Percentiles rank a stretch among this genome's conserved stretches.
Evolutionary conservation across 2,888 invertebrate species (phyloP).

Genomic region (Phytoseiulus persimilis): DNA sequence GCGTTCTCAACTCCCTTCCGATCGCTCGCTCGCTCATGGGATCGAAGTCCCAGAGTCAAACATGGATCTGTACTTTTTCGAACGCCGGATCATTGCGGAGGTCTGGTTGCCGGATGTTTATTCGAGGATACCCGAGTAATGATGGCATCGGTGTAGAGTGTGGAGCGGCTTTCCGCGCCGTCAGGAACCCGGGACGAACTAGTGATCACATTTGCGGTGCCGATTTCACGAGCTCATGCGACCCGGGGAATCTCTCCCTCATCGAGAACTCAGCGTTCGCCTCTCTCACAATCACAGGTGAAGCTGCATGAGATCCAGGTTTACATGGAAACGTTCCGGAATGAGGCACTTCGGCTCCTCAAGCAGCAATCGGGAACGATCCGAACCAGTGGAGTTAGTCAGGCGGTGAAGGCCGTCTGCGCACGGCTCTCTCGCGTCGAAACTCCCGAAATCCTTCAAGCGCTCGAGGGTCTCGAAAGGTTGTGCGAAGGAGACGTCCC

Average conservation of each 20-base stretch:
- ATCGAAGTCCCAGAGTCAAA: neutral
- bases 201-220: too few species aligned
- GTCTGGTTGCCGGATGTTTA: neutral
- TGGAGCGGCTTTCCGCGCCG: too few species aligned
- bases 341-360: slow-evolving; percentile 6
- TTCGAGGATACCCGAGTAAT: neutral
- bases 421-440: slow-evolving; percentile 78
- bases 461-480: slow-evolving; percentile 56
- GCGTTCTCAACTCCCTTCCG: neutral
- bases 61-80: neutral
- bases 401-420: slow-evolving; percentile 85
- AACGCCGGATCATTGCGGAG: neutral
- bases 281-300: neutral
- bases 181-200: too few species aligned
- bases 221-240: too few species aligned
- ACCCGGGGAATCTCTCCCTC: too few species aligned
- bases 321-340: slow-evolving; percentile 15
- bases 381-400: slow-evolving; percentile 64
- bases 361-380: slow-evolving; percentile 49
- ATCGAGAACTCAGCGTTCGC: neutral
- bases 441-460: slow-evolving; percentile 72
- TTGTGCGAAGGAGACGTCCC: slow-evolving; percentile 41
- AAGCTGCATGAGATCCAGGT: slow-evolving; percentile 18
- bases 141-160: neutral
- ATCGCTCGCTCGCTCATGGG: neutral